Evolutionary conservation across 2,888 invertebrate genomes (phyloP), one percentile per base, ranked within the genome.

Genomic region (Yponomeuta cagnagella): DNA sequence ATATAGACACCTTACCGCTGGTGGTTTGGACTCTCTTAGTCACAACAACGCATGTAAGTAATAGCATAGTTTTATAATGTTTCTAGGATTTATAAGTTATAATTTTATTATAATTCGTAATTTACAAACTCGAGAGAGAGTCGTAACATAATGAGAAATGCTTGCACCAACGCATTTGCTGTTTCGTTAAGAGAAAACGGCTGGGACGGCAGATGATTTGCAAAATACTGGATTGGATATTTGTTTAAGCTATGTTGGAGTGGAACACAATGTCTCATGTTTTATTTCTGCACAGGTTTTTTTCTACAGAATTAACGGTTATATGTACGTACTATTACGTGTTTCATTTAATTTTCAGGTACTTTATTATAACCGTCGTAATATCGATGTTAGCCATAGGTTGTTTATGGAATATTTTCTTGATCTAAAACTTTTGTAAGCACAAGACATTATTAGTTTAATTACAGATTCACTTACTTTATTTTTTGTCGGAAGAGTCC

Each of bases 11-110:
- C 95, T 95, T 96, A 95, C 96, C 96, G 94, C 95, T 96, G 94
- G 96, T 97, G 95, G 96, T 95, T 93, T 97, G 97, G 97, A 95
- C 96, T 94, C 95, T 96, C 93, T 94, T 96, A 93, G 94, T 95
- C 93, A 94, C 94, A 92, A 94, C 94, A 92, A 94, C 94, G 94
- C 94, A 95, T 93, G 96, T 97, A 92, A 96, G 96, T 95, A 79
- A 75, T 78, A 76, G 69, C 3, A 15, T 71, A 65, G 31, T 3
- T 63, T 71, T 63, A 8, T 73, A 74, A 73, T 52, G 48, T 15
- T n/a, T 64, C 12, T 48, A 3, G 2, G 2, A 37, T 43, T 5
- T 43, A 43, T 43, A 43, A 43, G 43, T 8, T 8, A 43, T 8
- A n/a, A n/a, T n/a, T n/a, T n/a, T n/a, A n/a, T n/a, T n/a, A n/a